Evolutionary conservation across 2,113 vertebrate species (phyloP), one percentile per base, ranked within the genome.

Genomic region (Sphaerodactylus townsendi): DNA sequence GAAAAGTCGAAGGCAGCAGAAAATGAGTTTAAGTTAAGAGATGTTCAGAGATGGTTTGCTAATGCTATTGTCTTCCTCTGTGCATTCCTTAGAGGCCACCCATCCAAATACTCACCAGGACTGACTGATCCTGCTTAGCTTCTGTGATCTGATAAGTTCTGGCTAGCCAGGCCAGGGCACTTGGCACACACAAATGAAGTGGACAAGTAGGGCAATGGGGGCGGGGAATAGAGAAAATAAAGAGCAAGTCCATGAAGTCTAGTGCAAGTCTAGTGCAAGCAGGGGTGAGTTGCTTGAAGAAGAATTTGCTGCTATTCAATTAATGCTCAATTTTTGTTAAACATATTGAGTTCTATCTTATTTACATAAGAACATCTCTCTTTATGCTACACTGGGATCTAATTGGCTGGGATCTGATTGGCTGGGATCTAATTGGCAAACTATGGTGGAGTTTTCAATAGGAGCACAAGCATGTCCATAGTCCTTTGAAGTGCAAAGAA

Each of bases 341-440:
- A 90, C 82, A 81, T 83, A 66, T 80, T 82, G 56, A 71, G 69
- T 85, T 68, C 50, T 85, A 41, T 72, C 71, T 92, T 90, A 93
- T 94, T 94, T 92, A 90, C 74, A 79, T 86, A 85, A 89, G 73
- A 91, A 93, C 90, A 92, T 85, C 62, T 84, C 68, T 25, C 65
- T 65, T 89, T 81, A 79, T 82, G 88, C 84, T 93, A 93, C 89
- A 79, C 62, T 70, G 85, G 87, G 39, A n/a, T n/a, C 41, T 46
- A 76, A n/a, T n/a, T 70, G 72, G 65, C 53, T 65, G 87, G 56
- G 46, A 11, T 56, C 41, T 46, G 77, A n/a, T n/a, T 70, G 72
- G 65, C 53, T 65, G 87, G 56, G 46, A 11, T 56, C 91, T 93
- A 88, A 94, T 68, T 89, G 89, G 88, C 91, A 93, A 89, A 93